phyloP scores from a whole-genome alignment of 1,140 invertebrate species.

The Bombus superbus region DNA sequence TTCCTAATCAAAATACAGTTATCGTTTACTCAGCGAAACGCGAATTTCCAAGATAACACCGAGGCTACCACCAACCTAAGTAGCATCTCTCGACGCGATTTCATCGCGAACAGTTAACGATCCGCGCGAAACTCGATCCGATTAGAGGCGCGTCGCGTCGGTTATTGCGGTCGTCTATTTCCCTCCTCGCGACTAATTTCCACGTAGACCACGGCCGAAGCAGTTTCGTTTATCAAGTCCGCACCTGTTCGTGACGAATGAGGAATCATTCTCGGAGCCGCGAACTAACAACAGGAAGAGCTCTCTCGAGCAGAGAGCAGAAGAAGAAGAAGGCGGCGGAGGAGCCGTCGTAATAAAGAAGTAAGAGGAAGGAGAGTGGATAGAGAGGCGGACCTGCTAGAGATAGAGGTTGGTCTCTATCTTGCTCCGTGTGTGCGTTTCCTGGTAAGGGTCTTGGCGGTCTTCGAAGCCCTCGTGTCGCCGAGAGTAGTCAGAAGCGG shows the following conservation, averaged over 20 bases:
- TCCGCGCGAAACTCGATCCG: slow-evolving; percentile 47
- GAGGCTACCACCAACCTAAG: too few species aligned
- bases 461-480: slow-evolving; percentile 57
- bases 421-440: slow-evolving; percentile 42
- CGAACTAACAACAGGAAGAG: slow-evolving; percentile 28
- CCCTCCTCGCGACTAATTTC: slow-evolving; percentile 41
- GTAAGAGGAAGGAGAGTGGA: slow-evolving; percentile 15
- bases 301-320: slow-evolving; percentile 14
- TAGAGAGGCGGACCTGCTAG: slow-evolving; percentile 24
- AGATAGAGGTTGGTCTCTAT: background rate
- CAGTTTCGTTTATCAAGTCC: slow-evolving; percentile 53
- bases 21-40: slow-evolving; percentile 34
- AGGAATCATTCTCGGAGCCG: slow-evolving; percentile 55
- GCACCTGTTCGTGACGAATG: slow-evolving; percentile 67
- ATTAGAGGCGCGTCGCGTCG: slow-evolving; percentile 28
- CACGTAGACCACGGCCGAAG: slow-evolving; percentile 33
- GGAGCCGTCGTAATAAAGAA: slow-evolving; percentile 7
- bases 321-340: slow-evolving; percentile 5
- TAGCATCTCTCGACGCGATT: background rate
- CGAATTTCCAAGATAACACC: slow-evolving; percentile 11
- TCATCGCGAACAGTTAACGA: slow-evolving; percentile 27
- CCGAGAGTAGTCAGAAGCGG: slow-evolving; percentile 56
- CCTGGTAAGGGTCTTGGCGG: slow-evolving; percentile 65
- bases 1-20: slow-evolving; percentile 31
- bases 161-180: slow-evolving; percentile 3